These are phyloP conservation scores for Propithecus deckenii DNA, from an alignment of 2,797 vertebrate genomes.

Conservation along the genomic window DNA sequence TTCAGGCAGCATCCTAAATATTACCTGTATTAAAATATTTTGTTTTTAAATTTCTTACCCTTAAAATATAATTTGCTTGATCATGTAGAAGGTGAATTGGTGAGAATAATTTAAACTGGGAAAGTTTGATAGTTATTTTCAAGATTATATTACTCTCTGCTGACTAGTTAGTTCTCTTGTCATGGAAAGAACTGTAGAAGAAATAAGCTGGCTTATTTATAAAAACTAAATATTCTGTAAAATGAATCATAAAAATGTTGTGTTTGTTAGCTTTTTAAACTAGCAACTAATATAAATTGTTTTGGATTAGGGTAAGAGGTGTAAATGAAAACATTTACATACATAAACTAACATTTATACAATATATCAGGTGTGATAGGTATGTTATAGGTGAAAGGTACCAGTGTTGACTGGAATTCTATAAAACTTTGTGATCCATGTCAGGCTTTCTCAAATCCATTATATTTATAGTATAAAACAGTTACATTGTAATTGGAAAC, in stretches of 20 bases:
- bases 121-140: not conserved
- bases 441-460: not conserved
- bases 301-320: not conserved
- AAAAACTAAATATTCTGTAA: not conserved
- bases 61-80: not conserved
- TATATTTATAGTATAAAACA: not conserved
- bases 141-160: not conserved
- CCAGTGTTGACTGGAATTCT: not conserved
- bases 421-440: not conserved
- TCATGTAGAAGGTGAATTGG: not conserved
- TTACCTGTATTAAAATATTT: not conserved
- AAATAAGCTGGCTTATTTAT: not conserved
- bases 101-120: not conserved
- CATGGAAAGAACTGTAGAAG: not conserved
- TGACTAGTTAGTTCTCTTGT: not conserved
- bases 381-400: not conserved
- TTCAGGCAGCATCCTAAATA: not conserved
- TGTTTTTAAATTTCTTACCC: not conserved
- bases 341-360: not conserved
- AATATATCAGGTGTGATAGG: not conserved
- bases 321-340: not conserved
- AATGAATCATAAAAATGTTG: not conserved
- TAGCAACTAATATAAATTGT: not conserved
- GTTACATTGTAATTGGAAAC: not conserved
- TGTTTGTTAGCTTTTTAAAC: not conserved